Evolutionary conservation across 2,888 invertebrate genomes (phyloP).

Genomic region (Rambutsinella grinnellia): DNA sequence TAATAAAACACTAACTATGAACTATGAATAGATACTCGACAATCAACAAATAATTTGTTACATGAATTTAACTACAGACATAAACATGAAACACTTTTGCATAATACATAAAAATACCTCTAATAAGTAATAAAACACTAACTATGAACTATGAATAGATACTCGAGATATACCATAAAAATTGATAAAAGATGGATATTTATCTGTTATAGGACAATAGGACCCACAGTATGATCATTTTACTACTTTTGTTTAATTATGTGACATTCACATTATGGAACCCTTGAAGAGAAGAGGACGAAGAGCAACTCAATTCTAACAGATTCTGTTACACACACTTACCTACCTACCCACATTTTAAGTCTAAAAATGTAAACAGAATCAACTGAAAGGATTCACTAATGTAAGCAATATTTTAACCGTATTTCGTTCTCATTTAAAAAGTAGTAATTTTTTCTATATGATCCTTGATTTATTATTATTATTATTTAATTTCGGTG

Average conservation of each 20-base stretch:
- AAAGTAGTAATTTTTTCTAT: background rate
- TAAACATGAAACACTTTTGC: too few relatives aligned
- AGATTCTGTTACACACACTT: slow-evolving; percentile 8
- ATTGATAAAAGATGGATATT: slow-evolving; percentile 21
- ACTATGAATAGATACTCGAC: slow-evolving; percentile 13
- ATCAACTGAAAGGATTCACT: slow-evolving; percentile 25
- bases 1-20: background rate
- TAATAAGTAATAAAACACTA: background rate
- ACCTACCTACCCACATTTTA: background rate
- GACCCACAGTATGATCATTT: slow-evolving; percentile 32
- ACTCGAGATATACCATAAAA: background rate
- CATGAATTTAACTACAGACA: background rate
- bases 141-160: slow-evolving; percentile 1
- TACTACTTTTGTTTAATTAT: slow-evolving; percentile 36
- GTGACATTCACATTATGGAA: slow-evolving; percentile 20
- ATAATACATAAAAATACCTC: too few relatives aligned
- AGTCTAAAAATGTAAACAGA: background rate
- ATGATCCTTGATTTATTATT: slow-evolving; percentile 13
- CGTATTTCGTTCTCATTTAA: background rate
- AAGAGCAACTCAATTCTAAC: slow-evolving; percentile 18
- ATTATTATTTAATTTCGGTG: slow-evolving; percentile 28
- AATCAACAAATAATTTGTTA: background rate
- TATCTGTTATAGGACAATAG: slow-evolving; percentile 42
- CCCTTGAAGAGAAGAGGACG: background rate
- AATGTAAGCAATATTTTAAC: slow-evolving; percentile 22